Base-by-base conservation (phyloP, 2,113 vertebrate species). In the Talpa occidentalis region DNA sequence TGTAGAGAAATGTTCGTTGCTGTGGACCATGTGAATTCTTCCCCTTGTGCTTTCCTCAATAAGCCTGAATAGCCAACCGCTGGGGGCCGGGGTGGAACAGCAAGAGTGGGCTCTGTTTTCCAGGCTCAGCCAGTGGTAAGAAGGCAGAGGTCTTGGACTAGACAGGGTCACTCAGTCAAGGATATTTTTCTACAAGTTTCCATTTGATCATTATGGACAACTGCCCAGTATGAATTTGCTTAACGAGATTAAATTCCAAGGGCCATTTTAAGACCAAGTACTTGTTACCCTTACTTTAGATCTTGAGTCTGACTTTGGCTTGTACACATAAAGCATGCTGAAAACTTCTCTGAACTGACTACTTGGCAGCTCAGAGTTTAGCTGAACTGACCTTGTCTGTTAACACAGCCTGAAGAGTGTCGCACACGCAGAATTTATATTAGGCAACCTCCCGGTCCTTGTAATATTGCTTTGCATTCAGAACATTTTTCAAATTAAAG, bases 401-500 rank as follows among this genome's bases (percentile, higher is more conserved):
- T 69, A 77, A 64, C 49, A 40, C 62, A 88, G 79, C 76, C 94
- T 15, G 5, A 67, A 28, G 62, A 49, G 69, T 28, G 59, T 52
- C 42, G 15, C 82, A 69, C 88, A 54, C 6, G 1, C 40, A 2
- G 82, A 82, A 79, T 93, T 94, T 83, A 14, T 95, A 32, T 90
- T 62, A 80, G 67, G 92, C 67, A 59, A 81, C 79, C 79, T 37
- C 49, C 69, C 12, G 30, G 74, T 64, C 83, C 87, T 94, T 10
- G 54, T 77, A 49, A 80, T 66, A 76, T 74, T 4, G 1, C 77
- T 94, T 80, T 78, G 60, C 94, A 56, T 96, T 95, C 93, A 95
- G 93, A 88, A 96, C 96, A 95, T 97, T 95, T 93, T 93, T 96
- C 67, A 83, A 96, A 93, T 93, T 77, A 73, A 94, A 92, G 67